Evolutionary conservation across 2,113 vertebrate species (phyloP).

Genomic region (Alligator mississippiensis): DNA sequence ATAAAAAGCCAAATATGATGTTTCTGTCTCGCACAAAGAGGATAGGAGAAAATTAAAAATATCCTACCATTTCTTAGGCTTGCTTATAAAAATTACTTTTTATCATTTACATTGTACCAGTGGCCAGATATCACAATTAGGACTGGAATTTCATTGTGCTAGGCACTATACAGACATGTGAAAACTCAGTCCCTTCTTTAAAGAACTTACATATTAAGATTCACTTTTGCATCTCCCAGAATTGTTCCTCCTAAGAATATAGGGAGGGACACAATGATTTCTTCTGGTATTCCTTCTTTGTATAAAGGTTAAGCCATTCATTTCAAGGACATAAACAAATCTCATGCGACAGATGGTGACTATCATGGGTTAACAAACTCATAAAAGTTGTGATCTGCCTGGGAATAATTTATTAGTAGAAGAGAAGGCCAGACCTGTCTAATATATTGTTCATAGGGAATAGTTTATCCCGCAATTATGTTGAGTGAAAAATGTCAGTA

Average conservation of each 20-base stretch:
- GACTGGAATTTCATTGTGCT: not conserved
- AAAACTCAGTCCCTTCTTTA: not conserved
- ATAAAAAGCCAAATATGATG: too few species aligned
- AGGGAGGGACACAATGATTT: not conserved
- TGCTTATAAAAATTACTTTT: too few species aligned
- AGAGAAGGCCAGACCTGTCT: not conserved
- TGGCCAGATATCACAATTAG: too few species aligned
- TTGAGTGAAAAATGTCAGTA: not conserved
- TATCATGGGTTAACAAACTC: not conserved
- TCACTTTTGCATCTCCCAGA: not conserved
- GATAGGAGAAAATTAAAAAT: too few species aligned
- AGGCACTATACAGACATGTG: not conserved
- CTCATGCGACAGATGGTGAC: not conserved
- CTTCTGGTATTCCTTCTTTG: not conserved
- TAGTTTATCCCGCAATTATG: not conserved
- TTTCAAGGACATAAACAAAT: not conserved
- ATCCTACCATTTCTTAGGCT: too few species aligned
- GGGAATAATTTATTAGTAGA: not conserved
- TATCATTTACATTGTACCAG: too few species aligned
- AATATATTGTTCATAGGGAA: not conserved
- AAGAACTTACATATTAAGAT: not conserved
- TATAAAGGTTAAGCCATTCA: not conserved
- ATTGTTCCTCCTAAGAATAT: not conserved
- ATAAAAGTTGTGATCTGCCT: not conserved
- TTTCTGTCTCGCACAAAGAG: too few species aligned